Evolutionary conservation across 2,113 vertebrate genomes (phyloP).

Genomic region (Brachirus orientalis): DNA sequence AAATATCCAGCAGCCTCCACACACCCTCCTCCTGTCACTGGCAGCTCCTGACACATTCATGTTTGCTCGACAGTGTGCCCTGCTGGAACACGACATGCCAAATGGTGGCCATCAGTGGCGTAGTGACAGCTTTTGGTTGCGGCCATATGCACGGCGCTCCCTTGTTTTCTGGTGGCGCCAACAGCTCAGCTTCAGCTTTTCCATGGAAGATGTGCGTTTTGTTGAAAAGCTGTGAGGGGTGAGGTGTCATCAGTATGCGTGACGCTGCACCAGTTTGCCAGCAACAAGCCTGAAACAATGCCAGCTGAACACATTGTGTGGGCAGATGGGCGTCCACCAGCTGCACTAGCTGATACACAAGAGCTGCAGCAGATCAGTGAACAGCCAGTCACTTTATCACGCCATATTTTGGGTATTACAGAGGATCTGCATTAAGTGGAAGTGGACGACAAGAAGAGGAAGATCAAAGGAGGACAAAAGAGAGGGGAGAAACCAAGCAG

Average conservation of each 20-base stretch:
- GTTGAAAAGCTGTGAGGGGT: conserved; percentile 34
- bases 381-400: background rate
- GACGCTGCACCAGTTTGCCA: conserved; percentile 5
- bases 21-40: conserved; percentile 1
- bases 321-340: conserved; percentile 29
- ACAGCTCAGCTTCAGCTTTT: conserved; percentile 5
- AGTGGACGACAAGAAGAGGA: background rate
- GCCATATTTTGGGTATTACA: background rate
- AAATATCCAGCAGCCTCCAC: conserved; percentile 10
- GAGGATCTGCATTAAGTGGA: background rate
- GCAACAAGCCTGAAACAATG: conserved; percentile 22
- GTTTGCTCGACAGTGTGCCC: conserved; percentile 52
- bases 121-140: conserved; percentile 42
- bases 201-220: conserved; percentile 40
- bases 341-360: background rate
- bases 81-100: conserved; percentile 47
- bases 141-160: conserved; percentile 53
- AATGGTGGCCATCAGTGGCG: conserved; percentile 35
- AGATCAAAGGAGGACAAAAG: too few species aligned
- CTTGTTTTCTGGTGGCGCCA: conserved; percentile 9
- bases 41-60: conserved; percentile 38
- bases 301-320: conserved; percentile 12
- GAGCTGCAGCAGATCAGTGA: background rate
- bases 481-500: too few species aligned
- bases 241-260: conserved; percentile 45